Conservation (phyloP, 2,888 invertebrate species). For the Fabriciana adippe region DNA sequence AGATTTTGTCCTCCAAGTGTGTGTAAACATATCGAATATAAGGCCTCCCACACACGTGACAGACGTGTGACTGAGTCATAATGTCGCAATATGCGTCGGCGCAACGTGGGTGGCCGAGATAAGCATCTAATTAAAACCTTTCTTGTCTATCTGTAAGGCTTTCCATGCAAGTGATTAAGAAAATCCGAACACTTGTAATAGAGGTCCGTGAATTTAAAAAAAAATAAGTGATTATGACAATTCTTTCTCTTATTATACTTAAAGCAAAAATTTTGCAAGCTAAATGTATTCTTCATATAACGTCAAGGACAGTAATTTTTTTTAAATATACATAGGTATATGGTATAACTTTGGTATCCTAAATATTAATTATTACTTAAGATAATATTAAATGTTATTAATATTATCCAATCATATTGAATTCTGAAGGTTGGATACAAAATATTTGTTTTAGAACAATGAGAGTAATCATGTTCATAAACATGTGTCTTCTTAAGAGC, state of each 20-base stretch:
- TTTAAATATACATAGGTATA: too few species aligned
- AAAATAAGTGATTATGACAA: too few species aligned
- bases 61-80: conserved; percentile 58
- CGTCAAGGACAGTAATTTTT: too few species aligned
- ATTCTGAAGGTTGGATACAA: not conserved
- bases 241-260: too few species aligned
- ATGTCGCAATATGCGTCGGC: conserved; percentile 60
- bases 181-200: not conserved
- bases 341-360: too few species aligned
- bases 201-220: too few species aligned
- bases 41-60: conserved; percentile 45
- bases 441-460: conserved; percentile 2
- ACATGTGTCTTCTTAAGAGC: not conserved
- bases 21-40: conserved; percentile 41
- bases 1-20: conserved; percentile 37
- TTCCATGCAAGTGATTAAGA: conserved; percentile 17
- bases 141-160: conserved; percentile 39
- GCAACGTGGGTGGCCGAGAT: conserved; percentile 71
- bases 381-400: too few species aligned
- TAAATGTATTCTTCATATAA: too few species aligned
- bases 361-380: too few species aligned
- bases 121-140: conserved; percentile 74
- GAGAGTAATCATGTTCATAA: not conserved
- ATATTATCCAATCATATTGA: too few species aligned
- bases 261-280: too few species aligned